Evolutionary conservation across 2,888 invertebrate genomes (phyloP), one percentile per base, ranked within the genome.

Genomic region (Punctoribates punctum): DNA sequence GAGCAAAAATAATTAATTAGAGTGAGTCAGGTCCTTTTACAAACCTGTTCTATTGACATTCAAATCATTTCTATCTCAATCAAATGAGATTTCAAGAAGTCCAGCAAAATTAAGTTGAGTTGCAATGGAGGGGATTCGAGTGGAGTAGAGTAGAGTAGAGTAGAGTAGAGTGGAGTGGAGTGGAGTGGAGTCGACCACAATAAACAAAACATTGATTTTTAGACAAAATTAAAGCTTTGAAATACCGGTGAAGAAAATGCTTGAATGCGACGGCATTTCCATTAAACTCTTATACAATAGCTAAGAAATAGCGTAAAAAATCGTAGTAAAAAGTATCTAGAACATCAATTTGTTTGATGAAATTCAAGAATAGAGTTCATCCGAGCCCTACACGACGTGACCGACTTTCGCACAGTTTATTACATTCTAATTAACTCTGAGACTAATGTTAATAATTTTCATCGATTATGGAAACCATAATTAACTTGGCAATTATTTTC

Each of bases 391-490:
- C 65, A 65, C 65, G 65, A 65, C 38, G 27, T 65, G 65, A 65
- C 65, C 65, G 65, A 65, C 65, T 65, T 65, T 38, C 13, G 23
- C 20, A 34, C n/a, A 17, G n/a, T 29, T 38, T 27, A 65, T 29
- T 65, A 20, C 65, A 34, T 34, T 38, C 29, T 38, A 65, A 65
- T 65, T 65, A 65, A 20, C 65, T 65, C 17, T 38, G 17, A 65
- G 15, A 62, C 62, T 27, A 62, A 34, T 65, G 65, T 38, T 29
- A 65, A 65, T 65, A 34, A 38, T 65, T 65, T 20, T 17, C 34
- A 65, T 65, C 65, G 29, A 38, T 34, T 11, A 38, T n/a, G 38
- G n/a, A 62, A 34, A 65, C 65, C 38, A 65, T 65, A 65, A 65
- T 65, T 65, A 65, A 34, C 20, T 57, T 25, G 23, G 20, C 23